Evolutionary conservation across 2,888 invertebrate species (phyloP).

Genomic region (Iselma pallidipennis): DNA sequence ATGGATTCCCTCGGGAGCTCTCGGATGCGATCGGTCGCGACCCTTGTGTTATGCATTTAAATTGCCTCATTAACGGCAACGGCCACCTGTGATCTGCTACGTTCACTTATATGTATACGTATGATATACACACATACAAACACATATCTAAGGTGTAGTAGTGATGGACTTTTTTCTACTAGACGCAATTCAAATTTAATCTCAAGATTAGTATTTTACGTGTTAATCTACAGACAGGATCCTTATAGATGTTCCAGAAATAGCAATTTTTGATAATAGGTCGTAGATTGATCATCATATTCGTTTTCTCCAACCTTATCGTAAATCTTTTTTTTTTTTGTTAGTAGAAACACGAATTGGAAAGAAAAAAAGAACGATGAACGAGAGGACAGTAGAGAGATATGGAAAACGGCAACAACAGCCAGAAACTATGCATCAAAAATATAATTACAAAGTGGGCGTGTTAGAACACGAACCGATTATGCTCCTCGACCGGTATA

Average conservation of each 20-base stretch:
- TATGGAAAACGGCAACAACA: background rate
- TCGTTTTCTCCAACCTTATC: too few species aligned
- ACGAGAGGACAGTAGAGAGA: background rate
- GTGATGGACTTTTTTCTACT: too few species aligned
- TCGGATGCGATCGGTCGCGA: slow-evolving; percentile 48
- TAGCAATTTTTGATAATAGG: too few species aligned
- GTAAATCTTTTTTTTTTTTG: too few species aligned
- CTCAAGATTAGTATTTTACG: too few species aligned
- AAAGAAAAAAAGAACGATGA: background rate
- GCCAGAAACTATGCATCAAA: slow-evolving; percentile 45
- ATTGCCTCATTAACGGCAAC: slow-evolving; percentile 57
- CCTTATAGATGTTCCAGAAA: too few species aligned
- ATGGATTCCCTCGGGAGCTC: slow-evolving; percentile 42
- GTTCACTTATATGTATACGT: background rate
- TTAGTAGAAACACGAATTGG: too few species aligned
- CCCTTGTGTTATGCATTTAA: slow-evolving; percentile 59
- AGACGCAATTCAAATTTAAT: too few species aligned
- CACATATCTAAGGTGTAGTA: too few species aligned
- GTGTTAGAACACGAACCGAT: slow-evolving; percentile 54
- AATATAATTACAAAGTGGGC: slow-evolving; percentile 57
- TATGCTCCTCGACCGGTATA: slow-evolving; percentile 47
- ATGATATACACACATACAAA: too few species aligned
- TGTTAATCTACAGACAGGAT: background rate
- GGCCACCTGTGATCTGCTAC: slow-evolving; percentile 53
- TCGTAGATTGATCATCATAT: too few species aligned